Percentiles rank a stretch among this genome's conserved stretches.
These are phyloP conservation scores for Hipposideros armiger DNA, from an alignment of 2,113 vertebrate species.

Conservation along the genomic window DNA sequence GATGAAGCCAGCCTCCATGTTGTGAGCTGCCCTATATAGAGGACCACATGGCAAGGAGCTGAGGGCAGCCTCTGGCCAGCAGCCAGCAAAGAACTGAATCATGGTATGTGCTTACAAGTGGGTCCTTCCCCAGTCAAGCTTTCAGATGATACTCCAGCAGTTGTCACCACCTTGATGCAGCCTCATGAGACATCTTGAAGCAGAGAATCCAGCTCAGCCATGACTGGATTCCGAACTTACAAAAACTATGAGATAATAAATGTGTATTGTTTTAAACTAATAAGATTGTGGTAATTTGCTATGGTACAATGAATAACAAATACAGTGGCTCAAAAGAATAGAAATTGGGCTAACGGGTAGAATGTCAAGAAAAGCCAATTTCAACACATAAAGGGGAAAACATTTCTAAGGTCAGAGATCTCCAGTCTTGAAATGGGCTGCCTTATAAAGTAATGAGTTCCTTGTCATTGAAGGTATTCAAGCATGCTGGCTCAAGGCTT, in stretches of 20 bases:
- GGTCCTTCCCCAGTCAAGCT: not conserved
- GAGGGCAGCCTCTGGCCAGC: not conserved
- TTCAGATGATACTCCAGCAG: not conserved
- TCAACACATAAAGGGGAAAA: not conserved
- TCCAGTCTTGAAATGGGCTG: not conserved
- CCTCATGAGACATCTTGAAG: not conserved
- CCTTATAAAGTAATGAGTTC: not conserved
- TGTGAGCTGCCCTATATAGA: not conserved
- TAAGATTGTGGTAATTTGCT: not conserved
- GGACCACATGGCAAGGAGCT: not conserved
- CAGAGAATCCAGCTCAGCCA: not conserved
- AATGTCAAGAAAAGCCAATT: not conserved
- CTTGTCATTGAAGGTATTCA: not conserved
- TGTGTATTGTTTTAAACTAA: not conserved
- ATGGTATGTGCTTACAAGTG: not conserved
- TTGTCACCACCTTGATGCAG: not conserved
- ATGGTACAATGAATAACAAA: not conserved
- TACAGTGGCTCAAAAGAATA: not conserved
- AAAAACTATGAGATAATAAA: not conserved
- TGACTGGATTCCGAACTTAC: not conserved
- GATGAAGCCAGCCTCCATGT: not conserved
- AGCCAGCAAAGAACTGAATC: not conserved
- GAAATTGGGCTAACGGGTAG: not conserved
- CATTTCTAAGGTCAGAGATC: slow-evolving; percentile 8
- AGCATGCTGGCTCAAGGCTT: not conserved